Base-by-base conservation (phyloP, 30 jellyfish, hydroid and myxozoan species). In the Mastigias papua region DNA sequence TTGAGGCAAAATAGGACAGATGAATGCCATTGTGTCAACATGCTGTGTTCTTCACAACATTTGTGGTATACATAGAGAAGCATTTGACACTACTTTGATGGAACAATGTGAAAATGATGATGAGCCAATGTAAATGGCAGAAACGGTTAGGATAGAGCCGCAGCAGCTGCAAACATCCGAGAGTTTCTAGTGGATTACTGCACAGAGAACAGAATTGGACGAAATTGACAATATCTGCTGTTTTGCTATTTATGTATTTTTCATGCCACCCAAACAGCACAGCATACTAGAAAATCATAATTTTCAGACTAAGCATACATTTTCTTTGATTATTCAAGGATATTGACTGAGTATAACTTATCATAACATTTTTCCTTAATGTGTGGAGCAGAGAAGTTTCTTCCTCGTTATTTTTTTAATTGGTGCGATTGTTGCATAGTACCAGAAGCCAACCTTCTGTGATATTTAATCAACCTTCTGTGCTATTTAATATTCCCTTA, bases 21-120 rank as follows among this genome's bases (percentile, higher is more conserved):
- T 83, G 78, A 83, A 83, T 68, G 25, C 58, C 25, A 34, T 51
- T 4, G 89, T 83, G 13, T 11, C 79, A 23, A 46, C 79, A 21
- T 83, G 87, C 65, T 67, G 91, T 34, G 48, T 81, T 27, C 73
- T 66, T 29, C 91, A 81, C 48, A 83, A 68, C 78, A 46, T 83
- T 19, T 83, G 89, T 49, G 89, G 68, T 13, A 11, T 25, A 10
- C 35, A 46, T 17, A 49, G 31, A 25, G 87, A 83, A 34, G 22
- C 29, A 51, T 81, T 63, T 48, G 72, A 50, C 35, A 35, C 27
- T 61, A 84, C 20, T 25, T 29, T 65, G 72, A 42, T 42, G 54
- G 54, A 42, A 42, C 54, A 42, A 42, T 42, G 54, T 42, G 7
- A 8, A 42, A 21, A 68, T 32, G 62, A 68, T 21, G 34, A 26